A percentile compares a stretch with the other conserved stretches of the same genome.
Evolutionary conservation across 2,113 vertebrate species (phyloP).

Genomic region (Python bivittatus): DNA sequence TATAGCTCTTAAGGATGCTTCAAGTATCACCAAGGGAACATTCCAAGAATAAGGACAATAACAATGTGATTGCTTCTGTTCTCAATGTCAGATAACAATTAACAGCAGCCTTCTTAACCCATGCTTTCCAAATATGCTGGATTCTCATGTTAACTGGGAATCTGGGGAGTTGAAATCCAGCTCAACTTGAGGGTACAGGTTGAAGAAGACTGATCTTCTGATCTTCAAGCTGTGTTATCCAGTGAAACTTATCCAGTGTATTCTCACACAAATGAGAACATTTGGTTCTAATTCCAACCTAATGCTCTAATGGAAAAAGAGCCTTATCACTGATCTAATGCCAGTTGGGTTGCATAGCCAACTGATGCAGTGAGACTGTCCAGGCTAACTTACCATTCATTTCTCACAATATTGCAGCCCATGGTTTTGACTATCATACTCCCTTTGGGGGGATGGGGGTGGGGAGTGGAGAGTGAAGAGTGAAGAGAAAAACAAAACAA

Average conservation of each 20-base stretch:
- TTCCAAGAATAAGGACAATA: background rate
- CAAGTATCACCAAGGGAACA: background rate
- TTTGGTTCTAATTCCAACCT: background rate
- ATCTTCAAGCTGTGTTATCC: background rate
- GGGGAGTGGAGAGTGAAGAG: slow-evolving; percentile 2
- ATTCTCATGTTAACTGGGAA: background rate
- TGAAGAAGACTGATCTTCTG: background rate
- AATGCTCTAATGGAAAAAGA: background rate
- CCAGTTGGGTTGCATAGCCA: background rate
- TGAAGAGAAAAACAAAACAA: slow-evolving; percentile 23
- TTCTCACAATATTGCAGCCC: rapidly evolving
- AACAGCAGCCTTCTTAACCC: background rate
- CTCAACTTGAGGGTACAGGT: background rate
- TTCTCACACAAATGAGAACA: background rate
- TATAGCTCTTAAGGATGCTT: background rate
- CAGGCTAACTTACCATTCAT: background rate
- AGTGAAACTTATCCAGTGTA: background rate
- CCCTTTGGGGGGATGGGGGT: background rate
- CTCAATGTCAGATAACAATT: background rate
- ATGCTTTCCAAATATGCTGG: background rate
- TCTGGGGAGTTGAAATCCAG: background rate
- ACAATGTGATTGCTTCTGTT: background rate
- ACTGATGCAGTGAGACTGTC: background rate
- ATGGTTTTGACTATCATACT: slow-evolving; percentile 24
- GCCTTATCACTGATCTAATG: background rate